Evolutionary conservation across 2,113 vertebrate genomes (phyloP), one percentile per base, ranked within the genome.

Genomic region (Aphyosemion australe): DNA sequence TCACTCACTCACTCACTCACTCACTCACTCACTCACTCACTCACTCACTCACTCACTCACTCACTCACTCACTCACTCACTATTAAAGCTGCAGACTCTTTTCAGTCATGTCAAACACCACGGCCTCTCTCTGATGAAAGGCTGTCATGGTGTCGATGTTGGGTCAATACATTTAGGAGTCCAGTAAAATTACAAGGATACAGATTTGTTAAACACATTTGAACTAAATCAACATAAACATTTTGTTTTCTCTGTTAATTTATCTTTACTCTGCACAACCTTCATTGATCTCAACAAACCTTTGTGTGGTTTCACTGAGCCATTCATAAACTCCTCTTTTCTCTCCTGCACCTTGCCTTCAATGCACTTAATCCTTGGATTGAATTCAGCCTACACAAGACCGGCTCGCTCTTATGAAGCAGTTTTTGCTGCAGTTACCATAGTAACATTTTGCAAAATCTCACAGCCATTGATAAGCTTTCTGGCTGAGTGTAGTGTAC

Each of bases 371-470:
- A 53, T 73, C 54, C 47, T 46, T 47, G 7, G 1, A 46, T 71
- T 76, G 37, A 73, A 56, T 76, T 68, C 82, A 82, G 71, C 72
- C 66, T 73, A 80, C 82, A 82, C 65, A 71, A 19, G 61, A 63
- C 54, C 58, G 51, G 66, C 49, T 61, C 56, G 74, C 71, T 74
- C 69, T 72, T 68, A 60, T 80, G 31, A 65, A 78, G 75, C 43
- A 61, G 72, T 80, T 76, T 26, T 74, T 65, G 65, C 55, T 71
- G 79, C 72, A 66, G 91, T 91, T 88, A 82, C 91, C 86, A 92
- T 92, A 72, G 87, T 31, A 88, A 92, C 88, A 37, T 59, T 60
- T 43, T 32, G 66, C 76, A 77, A 82, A 84, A 80, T 81, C 72
- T 82, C 72, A 59, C 69, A 58, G 75, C 78, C 77, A 84, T 84